These are phyloP conservation scores for Slavum lentiscoides DNA, from an alignment of 2,888 invertebrate genomes.

Conservation along the genomic window DNA sequence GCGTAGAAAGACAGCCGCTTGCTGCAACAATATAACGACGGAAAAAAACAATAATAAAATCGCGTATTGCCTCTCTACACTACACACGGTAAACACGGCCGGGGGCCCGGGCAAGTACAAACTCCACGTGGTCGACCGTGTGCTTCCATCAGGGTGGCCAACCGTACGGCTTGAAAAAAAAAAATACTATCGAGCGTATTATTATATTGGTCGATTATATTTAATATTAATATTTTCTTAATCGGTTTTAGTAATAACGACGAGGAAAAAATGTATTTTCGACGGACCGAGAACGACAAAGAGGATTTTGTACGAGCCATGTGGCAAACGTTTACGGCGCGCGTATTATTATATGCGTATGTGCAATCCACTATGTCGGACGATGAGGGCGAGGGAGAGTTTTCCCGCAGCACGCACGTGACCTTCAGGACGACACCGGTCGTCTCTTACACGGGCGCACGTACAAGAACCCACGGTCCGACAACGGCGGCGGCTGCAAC, in stretches of 20 bases:
- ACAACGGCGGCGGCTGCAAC: neutral
- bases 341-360: neutral
- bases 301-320: conserved; percentile 15
- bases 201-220: conserved; percentile 1
- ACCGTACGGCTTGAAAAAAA: conserved; percentile 21
- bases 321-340: conserved; percentile 49
- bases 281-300: neutral
- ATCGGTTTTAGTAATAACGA: conserved; percentile 30
- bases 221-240: neutral
- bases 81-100: conserved; percentile 9
- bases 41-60: conserved; percentile 36
- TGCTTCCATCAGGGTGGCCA: conserved; percentile 48
- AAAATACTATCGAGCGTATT: neutral
- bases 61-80: neutral
- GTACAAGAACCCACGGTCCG: conserved; percentile 31
- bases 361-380: neutral
- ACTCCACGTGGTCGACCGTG: conserved; percentile 52
- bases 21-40: neutral
- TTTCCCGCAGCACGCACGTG: conserved; percentile 51
- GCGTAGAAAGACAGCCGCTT: neutral
- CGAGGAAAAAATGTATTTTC: neutral
- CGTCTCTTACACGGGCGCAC: conserved; percentile 21
- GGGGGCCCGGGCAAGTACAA: conserved; percentile 1
- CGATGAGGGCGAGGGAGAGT: conserved; percentile 10
- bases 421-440: conserved; percentile 36